phyloP scores from a whole-genome alignment of 2,888 invertebrate species.

The Ypsolopha scabrella region DNA sequence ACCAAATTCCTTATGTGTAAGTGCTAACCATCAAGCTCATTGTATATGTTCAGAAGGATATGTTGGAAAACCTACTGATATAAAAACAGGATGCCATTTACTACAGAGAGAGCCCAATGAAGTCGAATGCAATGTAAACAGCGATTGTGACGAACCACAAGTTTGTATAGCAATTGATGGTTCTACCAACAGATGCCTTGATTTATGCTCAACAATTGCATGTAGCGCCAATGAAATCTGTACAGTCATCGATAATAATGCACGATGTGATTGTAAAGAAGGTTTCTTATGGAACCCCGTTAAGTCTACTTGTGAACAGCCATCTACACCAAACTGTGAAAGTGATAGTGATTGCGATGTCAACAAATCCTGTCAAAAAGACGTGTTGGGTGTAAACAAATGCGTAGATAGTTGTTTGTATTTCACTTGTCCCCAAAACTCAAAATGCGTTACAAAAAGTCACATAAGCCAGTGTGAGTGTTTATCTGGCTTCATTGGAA shows the following conservation, averaged over 20 bases:
- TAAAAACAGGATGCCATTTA: constrained; percentile 82
- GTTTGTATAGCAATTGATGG: constrained; percentile 76
- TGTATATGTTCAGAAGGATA: constrained; percentile 89
- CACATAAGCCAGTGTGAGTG: constrained; percentile 89
- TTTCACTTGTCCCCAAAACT: constrained; percentile 87
- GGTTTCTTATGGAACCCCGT: constrained; percentile 88
- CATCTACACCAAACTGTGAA: constrained; percentile 85
- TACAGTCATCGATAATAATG: constrained; percentile 75
- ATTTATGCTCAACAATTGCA: constrained; percentile 83
- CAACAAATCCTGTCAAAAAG: constrained; percentile 81
- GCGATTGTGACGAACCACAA: constrained; percentile 78
- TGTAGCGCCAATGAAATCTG: constrained; percentile 89
- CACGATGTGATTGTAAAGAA: constrained; percentile 83
- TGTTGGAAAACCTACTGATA: constrained; percentile 84
- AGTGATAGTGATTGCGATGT: constrained; percentile 78
- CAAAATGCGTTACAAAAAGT: constrained; percentile 79
- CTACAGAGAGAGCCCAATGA: constrained; percentile 70
- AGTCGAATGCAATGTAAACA: constrained; percentile 74
- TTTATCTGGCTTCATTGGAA: constrained; percentile 84
- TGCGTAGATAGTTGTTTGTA: constrained; percentile 83
- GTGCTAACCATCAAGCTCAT: constrained; percentile 85
- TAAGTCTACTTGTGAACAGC: constrained; percentile 85
- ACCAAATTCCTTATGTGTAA: constrained; percentile 88
- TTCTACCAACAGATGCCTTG: constrained; percentile 77
- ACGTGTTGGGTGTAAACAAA: constrained; percentile 86